Percentiles rank a stretch among this genome's conserved stretches.
Conservation (phyloP, 2,888 invertebrate genomes). For the Odontothrips loti region DNA sequence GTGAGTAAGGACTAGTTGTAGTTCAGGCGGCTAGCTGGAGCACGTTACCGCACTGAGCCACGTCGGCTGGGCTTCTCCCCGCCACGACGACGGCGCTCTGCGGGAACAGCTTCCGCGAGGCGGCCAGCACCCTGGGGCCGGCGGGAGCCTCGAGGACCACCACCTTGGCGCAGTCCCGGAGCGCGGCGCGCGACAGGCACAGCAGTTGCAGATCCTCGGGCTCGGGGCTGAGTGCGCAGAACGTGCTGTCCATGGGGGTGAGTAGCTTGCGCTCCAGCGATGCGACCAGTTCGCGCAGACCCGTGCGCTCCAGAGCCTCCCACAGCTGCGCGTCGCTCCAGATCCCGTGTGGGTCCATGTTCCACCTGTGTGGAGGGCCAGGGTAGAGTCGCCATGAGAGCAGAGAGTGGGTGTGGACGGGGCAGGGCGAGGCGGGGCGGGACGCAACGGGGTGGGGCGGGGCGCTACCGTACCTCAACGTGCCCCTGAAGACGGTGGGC, state of each 20-base stretch:
- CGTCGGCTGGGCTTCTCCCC: neutral
- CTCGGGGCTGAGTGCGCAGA: neutral
- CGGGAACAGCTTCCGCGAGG: slow-evolving; percentile 2
- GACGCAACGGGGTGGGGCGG: too few relatives aligned
- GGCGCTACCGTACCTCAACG: neutral
- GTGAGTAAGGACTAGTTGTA: neutral
- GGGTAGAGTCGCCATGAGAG: neutral
- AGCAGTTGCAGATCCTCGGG: slow-evolving; percentile 13
- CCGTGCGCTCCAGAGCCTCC: neutral
- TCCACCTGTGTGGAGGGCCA: neutral
- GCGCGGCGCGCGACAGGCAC: slow-evolving; percentile 17
- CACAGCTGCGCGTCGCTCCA: slow-evolving; percentile 22
- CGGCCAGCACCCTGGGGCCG: slow-evolving; percentile 14
- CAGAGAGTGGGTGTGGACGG: neutral
- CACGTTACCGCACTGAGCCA: slow-evolving; percentile 5
- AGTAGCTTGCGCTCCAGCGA: slow-evolving; percentile 12
- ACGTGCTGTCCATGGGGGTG: neutral
- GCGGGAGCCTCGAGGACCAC: slow-evolving; percentile 5
- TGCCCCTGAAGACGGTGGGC: slow-evolving; percentile 13
- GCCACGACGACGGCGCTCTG: neutral
- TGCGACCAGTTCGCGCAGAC: neutral
- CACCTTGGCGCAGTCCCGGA: slow-evolving; percentile 9
- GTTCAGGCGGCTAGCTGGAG: neutral
- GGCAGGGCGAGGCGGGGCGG: too few relatives aligned
- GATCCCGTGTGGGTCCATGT: slow-evolving; percentile 12